Evolutionary conservation across 2,113 vertebrate species (phyloP).

Genomic region (Ailurus styani): DNA sequence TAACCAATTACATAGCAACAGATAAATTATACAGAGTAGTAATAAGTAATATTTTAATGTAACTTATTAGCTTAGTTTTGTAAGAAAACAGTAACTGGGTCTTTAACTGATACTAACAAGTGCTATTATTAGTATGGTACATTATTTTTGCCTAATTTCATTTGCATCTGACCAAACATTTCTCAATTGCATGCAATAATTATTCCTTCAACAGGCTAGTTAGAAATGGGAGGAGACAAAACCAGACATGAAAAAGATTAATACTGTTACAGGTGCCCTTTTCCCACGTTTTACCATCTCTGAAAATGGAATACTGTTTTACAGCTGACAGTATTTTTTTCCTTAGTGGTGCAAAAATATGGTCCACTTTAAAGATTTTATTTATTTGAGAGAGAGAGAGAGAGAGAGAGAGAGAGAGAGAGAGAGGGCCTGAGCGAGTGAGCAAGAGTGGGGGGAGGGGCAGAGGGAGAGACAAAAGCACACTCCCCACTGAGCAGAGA

Average conservation of each 20-base stretch:
- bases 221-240: background rate
- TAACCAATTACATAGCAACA: background rate
- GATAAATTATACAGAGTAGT: background rate
- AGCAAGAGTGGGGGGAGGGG: background rate
- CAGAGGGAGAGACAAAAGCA: background rate
- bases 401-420: background rate
- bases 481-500: background rate
- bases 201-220: background rate
- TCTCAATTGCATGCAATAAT: background rate
- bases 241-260: background rate
- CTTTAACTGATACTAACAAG: background rate
- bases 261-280: background rate
- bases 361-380: background rate
- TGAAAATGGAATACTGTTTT: background rate
- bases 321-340: background rate
- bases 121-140: background rate
- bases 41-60: background rate
- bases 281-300: background rate
- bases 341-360: background rate
- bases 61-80: background rate
- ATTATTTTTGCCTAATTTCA: conserved; percentile 6
- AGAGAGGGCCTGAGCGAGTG: background rate
- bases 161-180: background rate
- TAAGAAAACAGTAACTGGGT: background rate
- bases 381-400: background rate